Conservation (phyloP, 1,140 invertebrate species). For the Leptonema lineaticorne region DNA sequence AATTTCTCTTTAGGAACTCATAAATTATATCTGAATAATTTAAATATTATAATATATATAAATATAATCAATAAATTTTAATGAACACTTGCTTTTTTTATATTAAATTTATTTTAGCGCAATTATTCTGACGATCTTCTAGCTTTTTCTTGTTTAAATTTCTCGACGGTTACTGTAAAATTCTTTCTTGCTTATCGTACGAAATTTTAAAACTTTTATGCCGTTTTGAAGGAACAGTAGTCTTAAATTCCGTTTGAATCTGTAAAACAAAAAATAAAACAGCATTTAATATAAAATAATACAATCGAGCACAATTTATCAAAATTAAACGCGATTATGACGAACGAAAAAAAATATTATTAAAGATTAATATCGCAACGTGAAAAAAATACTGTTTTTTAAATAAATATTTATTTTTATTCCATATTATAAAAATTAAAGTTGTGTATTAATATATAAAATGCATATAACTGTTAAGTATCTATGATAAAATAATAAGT, state of each 20-base stretch:
- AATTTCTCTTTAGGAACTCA: conserved; percentile 3
- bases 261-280: conserved; percentile 29
- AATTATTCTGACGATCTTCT: neutral
- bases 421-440: no score
- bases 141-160: neutral
- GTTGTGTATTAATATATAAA: no score
- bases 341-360: no score
- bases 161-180: neutral
- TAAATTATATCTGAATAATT: conserved; percentile 6
- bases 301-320: no score
- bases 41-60: no score
- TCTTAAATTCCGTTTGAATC: conserved; percentile 33
- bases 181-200: neutral
- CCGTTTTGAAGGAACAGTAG: conserved; percentile 9
- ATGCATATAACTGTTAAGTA: no score
- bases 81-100: neutral
- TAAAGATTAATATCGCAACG: no score
- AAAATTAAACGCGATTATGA: no score
- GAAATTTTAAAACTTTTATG: conserved; percentile 5
- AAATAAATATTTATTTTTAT: no score
- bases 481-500: no score
- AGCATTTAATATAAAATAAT: no score
- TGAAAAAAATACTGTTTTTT: no score
- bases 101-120: neutral
- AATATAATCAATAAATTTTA: conserved; percentile 5